Percentiles rank a stretch among this genome's conserved stretches.
Evolutionary conservation across 2,113 vertebrate species (phyloP).

Genomic region (Toxotes chatareus): DNA sequence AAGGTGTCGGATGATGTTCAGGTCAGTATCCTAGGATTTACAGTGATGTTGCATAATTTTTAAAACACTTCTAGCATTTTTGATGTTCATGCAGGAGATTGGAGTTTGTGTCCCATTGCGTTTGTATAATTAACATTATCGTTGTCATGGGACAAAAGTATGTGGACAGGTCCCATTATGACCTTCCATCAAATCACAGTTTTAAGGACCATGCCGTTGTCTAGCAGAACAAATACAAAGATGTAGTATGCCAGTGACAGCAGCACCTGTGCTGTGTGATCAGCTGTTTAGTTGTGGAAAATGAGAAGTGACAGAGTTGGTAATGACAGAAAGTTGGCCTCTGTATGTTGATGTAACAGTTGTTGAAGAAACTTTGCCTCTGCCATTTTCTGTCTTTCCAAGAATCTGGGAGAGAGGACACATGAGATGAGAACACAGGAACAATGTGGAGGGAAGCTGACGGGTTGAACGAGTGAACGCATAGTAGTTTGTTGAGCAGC

Average conservation of each 20-base stretch:
- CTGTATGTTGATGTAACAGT: neutral
- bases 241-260: too few relatives aligned
- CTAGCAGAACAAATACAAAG: too few relatives aligned
- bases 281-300: too few relatives aligned
- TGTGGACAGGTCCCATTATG: too few relatives aligned
- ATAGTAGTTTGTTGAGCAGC: conserved; percentile 23
- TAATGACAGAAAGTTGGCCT: neutral
- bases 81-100: too few relatives aligned
- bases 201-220: too few relatives aligned
- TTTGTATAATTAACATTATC: neutral
- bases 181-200: neutral
- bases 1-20: neutral
- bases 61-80: neutral
- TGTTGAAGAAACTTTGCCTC: neutral
- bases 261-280: too few relatives aligned
- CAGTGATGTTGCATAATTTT: neutral
- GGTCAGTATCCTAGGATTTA: neutral
- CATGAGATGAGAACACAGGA: conserved; percentile 21
- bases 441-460: conserved; percentile 24
- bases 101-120: too few relatives aligned
- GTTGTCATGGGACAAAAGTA: too few relatives aligned
- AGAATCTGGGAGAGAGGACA: conserved; percentile 12
- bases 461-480: conserved; percentile 32
- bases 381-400: neutral
- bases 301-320: neutral